Base-by-base conservation (phyloP, 2,888 invertebrate genomes). In the Rugalucina vietnamica region DNA sequence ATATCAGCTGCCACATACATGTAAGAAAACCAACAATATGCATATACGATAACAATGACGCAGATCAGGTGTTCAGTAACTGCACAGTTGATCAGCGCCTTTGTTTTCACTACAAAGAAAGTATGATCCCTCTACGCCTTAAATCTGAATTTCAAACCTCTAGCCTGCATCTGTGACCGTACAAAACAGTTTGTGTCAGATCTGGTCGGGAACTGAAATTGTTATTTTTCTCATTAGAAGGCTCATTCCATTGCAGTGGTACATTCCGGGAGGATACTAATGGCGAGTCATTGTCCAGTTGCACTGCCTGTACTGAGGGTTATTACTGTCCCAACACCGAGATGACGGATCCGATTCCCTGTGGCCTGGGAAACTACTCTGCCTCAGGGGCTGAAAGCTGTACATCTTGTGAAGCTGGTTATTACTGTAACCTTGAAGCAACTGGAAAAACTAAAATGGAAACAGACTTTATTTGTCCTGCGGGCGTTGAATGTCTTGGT, bases 321-420 rank as follows among this genome's bases (percentile, higher is more conserved):
- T 93, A 90, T 75, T 94, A 94, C 84, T 94, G 94, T 77, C 93
- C 94, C 14, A 90, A 84, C 0, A 81, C 81, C 21, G 92, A 89
- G 1, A 92, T 89, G 50, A 85, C 88, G 0, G 89, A 90, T 8
- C 93, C 94, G 1, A 57, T 92, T 18, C 86, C 90, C 12, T 94
- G 94, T 90, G 92, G 88, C 32, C 94, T 93, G 81, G 94, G 94
- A 5, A 92, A 91, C 65, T 94, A 91, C 90, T 94, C 94, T 5
- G 91, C 89, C 70, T 82, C 90, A 0, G 92, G 93, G 5, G 93
- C 93, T 0, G 76, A 80, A 0, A 72, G n/a, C 4, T 94, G 94
- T 81, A 88, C 90, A 0, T 85, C 84, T 0, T 94, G 94, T 88
- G 90, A 90, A 36, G 90, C 93, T 8, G 94, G 94, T 0, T 88